Conservation (phyloP, 2,888 invertebrate species). For the Stenichneumon culpator region DNA sequence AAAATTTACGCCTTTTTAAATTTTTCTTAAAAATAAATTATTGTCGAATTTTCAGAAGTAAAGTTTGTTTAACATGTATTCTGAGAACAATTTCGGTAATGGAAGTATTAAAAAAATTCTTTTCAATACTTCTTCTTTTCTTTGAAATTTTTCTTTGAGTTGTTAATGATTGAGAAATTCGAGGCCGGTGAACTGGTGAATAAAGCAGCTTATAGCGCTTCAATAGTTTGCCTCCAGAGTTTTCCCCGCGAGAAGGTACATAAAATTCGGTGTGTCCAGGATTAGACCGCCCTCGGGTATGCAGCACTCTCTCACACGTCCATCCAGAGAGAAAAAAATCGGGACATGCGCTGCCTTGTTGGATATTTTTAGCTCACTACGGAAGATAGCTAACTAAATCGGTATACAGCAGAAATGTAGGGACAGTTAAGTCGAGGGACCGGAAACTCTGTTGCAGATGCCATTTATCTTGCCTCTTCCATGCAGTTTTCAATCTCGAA, state of each 20-base stretch:
- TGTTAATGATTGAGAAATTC: not conserved
- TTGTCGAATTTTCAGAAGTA: too few relatives aligned
- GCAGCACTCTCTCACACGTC: constrained; percentile 33
- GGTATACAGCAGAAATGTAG: constrained; percentile 52
- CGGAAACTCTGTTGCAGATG: constrained; percentile 57
- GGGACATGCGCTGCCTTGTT: constrained; percentile 60
- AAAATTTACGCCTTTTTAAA: too few relatives aligned
- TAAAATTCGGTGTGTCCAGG: constrained; percentile 60
- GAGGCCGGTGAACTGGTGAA: not conserved
- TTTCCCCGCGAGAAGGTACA: constrained; percentile 50
- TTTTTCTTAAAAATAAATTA: too few relatives aligned
- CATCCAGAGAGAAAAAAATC: constrained; percentile 53
- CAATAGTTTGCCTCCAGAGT: constrained; percentile 39
- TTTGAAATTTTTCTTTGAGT: not conserved
- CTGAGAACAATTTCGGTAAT: not conserved
- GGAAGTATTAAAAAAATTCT: not conserved
- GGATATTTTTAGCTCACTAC: constrained; percentile 66
- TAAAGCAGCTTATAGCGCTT: constrained; percentile 10
- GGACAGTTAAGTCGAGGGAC: constrained; percentile 60
- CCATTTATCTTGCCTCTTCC: not conserved
- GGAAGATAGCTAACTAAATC: constrained; percentile 65
- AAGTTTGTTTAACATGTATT: too few relatives aligned
- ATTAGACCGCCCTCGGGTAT: constrained; percentile 63
- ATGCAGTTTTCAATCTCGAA: not conserved
- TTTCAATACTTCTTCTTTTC: not conserved